phyloP scores from a whole-genome alignment of 2,797 vertebrate genomes.

The Taenioides sp. region DNA sequence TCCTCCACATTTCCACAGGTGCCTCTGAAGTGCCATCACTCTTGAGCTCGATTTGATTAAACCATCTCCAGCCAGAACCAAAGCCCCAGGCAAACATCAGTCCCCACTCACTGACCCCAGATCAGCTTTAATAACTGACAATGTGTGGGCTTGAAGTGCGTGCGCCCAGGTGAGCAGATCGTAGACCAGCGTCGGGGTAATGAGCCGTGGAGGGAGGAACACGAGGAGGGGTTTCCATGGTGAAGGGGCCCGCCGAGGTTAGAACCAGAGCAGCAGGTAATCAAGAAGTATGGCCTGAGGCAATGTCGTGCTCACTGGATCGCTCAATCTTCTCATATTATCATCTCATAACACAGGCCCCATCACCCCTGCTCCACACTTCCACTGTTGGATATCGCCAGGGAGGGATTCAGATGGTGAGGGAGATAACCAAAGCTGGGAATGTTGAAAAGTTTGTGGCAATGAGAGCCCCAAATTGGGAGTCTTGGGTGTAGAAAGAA shows the following conservation, averaged over 20 bases:
- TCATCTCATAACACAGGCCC: conserved; percentile 53
- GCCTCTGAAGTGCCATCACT: conserved; percentile 29
- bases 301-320: conserved; percentile 58
- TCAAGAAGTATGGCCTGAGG: conserved; percentile 68
- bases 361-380: conserved; percentile 17
- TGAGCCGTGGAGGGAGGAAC: conserved; percentile 57
- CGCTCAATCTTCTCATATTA: conserved; percentile 66
- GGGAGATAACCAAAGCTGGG: neutral
- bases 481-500: neutral
- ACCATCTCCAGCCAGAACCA: conserved; percentile 19
- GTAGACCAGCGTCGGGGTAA: conserved; percentile 53
- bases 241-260: conserved; percentile 55
- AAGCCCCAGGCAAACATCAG: conserved; percentile 26
- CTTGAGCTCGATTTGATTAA: conserved; percentile 37
- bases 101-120: conserved; percentile 41
- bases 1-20: conserved; percentile 22
- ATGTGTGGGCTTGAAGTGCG: conserved; percentile 23
- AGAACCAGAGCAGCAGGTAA: conserved; percentile 53
- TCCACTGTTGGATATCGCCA: conserved; percentile 8
- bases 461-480: neutral
- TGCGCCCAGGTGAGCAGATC: conserved; percentile 56
- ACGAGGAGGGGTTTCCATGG: conserved; percentile 54
- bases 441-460: neutral
- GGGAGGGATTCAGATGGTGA: conserved; percentile 11
- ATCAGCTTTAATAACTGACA: conserved; percentile 59